Evolutionary conservation across 2,888 invertebrate genomes (phyloP), one percentile per base, ranked within the genome.

Genomic region (Tryphoninae sp.): DNA sequence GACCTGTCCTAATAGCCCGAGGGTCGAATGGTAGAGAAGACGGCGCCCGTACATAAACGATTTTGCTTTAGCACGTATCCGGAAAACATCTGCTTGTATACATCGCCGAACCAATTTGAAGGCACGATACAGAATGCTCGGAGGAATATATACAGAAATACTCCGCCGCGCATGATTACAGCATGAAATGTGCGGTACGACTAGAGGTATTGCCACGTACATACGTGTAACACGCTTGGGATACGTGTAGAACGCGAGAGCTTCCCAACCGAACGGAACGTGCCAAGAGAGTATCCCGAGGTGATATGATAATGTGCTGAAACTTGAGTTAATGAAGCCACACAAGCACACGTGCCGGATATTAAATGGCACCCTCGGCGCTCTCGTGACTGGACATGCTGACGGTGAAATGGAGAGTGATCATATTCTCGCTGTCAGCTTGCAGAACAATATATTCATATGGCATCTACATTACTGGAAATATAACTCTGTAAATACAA

Each of bases 291-390:
- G 33, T 72, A 69, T 51, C 59, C 71, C 65, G 53, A 64, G 76
- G 74, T 76, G 81, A 84, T 83, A 78, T 65, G 81, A 84, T 81
- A 82, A 83, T 83, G 80, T 81, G 80, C 61, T 78, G 74, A 78
- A 85, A 85, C 81, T 85, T 84, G 81, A 77, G 79, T 83, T 84
- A 84, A 86, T 82, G 84, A 86, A 85, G 81, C 80, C 79, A 64
- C 76, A 72, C 83, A 72, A 61, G 55, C 71, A 82, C 80, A 76
- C 84, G 81, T 81, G 68, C 78, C 76, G 78, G 81, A 83, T 84
- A 87, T 85, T 84, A 85, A 84, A 86, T 82, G 76, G 55, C 82
- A 71, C 74, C 53, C 9, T 26, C 51, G 72, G 42, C 51, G 59
- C 65, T 53, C 58, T 22, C 51, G 64, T 71, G 77, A 55, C 53